Evolutionary conservation across 2,888 invertebrate species (phyloP).

Genomic region (Bombyx huttoni): DNA sequence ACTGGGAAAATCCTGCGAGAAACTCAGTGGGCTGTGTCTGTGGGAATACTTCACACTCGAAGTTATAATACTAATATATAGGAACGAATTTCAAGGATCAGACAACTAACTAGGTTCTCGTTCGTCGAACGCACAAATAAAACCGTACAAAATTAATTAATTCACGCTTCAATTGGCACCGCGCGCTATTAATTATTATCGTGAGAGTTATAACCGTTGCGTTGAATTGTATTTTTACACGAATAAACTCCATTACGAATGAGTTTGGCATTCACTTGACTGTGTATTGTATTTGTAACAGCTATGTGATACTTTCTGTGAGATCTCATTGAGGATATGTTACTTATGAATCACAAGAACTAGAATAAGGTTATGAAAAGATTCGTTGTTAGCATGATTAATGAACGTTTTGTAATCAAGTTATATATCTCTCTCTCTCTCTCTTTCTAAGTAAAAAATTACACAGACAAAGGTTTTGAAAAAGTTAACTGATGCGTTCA

Average conservation of each 20-base stretch:
- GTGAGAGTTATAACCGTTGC: slow-evolving; percentile 1
- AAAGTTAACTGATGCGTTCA: no score
- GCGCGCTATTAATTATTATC: slow-evolving; percentile 1
- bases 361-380: no score
- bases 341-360: no score
- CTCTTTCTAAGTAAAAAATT: no score
- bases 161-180: not conserved
- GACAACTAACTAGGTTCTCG: not conserved
- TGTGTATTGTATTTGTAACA: slow-evolving; percentile 1
- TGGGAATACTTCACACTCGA: no score
- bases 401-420: no score
- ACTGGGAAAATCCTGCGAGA: no score
- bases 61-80: not conserved
- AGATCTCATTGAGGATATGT: not conserved
- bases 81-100: not conserved
- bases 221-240: slow-evolving; percentile 4
- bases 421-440: no score
- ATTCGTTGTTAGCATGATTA: no score
- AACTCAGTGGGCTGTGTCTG: no score
- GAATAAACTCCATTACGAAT: slow-evolving; percentile 2
- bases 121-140: not conserved
- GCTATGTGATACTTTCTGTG: not conserved
- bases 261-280: slow-evolving; percentile 1
- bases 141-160: not conserved
- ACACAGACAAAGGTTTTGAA: no score